Evolutionary conservation across 2,797 vertebrate species (phyloP).

Genomic region (Fratercula arctica): DNA sequence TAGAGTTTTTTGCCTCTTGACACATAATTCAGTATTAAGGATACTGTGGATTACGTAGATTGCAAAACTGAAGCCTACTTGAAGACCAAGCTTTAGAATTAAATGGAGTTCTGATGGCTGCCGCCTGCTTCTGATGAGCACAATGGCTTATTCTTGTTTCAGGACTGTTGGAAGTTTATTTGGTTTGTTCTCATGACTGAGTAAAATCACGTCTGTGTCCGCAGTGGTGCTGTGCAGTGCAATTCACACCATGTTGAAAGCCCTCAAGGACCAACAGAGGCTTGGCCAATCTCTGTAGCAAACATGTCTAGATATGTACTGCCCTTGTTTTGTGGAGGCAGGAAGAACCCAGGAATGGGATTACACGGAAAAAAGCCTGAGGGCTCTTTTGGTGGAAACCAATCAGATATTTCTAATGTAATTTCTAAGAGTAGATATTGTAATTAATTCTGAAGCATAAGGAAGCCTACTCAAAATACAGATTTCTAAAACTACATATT

Average conservation of each 20-base stretch:
- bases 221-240: neutral
- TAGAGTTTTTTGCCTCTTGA: neutral
- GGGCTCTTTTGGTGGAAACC: neutral
- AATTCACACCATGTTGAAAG: neutral
- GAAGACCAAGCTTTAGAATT: neutral
- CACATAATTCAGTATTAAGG: neutral
- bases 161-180: neutral
- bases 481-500: neutral
- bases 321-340: neutral
- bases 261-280: neutral
- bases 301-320: neutral
- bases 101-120: neutral
- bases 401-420: neutral
- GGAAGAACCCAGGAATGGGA: neutral
- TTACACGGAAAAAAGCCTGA: neutral
- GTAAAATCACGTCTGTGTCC: neutral
- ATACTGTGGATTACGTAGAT: neutral
- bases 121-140: neutral
- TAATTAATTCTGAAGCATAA: neutral
- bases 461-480: neutral
- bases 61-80: neutral
- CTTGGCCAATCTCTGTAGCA: neutral
- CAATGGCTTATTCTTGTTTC: neutral
- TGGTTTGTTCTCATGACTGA: neutral
- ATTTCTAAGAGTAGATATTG: neutral